Percentiles rank a stretch among this genome's conserved stretches.
Conservation (phyloP, 2,888 invertebrate species). For the Limnephilus auricula region DNA sequence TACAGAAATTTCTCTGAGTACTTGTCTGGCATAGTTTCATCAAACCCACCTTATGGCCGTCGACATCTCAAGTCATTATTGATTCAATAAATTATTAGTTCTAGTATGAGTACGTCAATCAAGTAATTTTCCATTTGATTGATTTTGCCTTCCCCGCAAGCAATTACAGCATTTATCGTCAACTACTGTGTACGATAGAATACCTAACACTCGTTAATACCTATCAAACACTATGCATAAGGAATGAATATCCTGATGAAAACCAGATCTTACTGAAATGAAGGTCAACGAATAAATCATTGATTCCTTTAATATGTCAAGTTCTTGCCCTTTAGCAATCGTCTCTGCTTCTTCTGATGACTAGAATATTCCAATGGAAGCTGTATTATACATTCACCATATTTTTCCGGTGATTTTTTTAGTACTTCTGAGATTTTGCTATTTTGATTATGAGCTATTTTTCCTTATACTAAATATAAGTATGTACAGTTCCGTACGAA, state of each 20-base stretch:
- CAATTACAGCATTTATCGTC: background rate
- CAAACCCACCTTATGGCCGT: background rate
- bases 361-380: background rate
- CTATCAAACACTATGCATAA: background rate
- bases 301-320: constrained; percentile 40
- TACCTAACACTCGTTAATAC: background rate
- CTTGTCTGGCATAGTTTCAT: background rate
- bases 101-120: background rate
- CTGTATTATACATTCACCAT: too few relatives aligned
- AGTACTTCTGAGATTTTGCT: too few relatives aligned
- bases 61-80: background rate
- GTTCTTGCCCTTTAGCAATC: constrained; percentile 49
- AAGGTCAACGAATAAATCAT: constrained; percentile 23
- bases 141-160: constrained; percentile 7
- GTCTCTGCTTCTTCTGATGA: background rate
- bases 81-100: background rate
- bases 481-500: too few relatives aligned
- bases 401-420: too few relatives aligned
- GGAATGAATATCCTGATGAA: background rate
- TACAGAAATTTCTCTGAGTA: background rate
- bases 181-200: background rate
- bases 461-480: too few relatives aligned
- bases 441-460: too few relatives aligned
- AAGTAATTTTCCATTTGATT: background rate
- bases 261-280: background rate